A percentile compares a stretch with the other conserved stretches of the same genome.
These are phyloP conservation scores for Notothenia coriiceps DNA, from an alignment of 2,113 vertebrate genomes.

Conservation along the genomic window DNA sequence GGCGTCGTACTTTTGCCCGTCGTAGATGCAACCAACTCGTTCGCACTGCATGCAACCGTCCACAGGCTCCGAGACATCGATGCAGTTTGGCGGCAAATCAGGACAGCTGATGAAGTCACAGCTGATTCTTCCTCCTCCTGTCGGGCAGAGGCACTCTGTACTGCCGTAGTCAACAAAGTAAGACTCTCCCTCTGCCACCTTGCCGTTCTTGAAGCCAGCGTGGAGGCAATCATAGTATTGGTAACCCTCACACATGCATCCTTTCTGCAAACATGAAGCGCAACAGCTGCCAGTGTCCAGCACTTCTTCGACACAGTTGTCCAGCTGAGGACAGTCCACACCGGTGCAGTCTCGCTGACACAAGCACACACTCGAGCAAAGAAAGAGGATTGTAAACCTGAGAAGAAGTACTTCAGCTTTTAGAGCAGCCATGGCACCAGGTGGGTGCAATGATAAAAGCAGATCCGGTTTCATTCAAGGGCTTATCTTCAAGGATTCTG, in stretches of 20 bases:
- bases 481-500: slow-evolving; percentile 52
- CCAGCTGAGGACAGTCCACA: slow-evolving; percentile 84
- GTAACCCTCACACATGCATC: slow-evolving; percentile 94
- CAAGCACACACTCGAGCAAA: slow-evolving; percentile 39
- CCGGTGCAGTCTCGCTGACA: slow-evolving; percentile 89
- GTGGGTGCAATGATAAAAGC: slow-evolving; percentile 23
- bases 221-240: slow-evolving; percentile 95
- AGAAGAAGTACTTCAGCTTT: slow-evolving; percentile 58
- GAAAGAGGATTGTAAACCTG: slow-evolving; percentile 66
- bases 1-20: slow-evolving; percentile 87
- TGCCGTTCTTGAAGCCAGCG: slow-evolving; percentile 91
- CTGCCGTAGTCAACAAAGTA: slow-evolving; percentile 98
- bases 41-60: slow-evolving; percentile 93
- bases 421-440: slow-evolving; percentile 69
- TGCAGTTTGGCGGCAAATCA: slow-evolving; percentile 92
- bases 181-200: slow-evolving; percentile 92
- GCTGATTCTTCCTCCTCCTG: slow-evolving; percentile 92
- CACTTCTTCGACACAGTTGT: slow-evolving; percentile 91
- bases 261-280: slow-evolving; percentile 86
- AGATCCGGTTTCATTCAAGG: slow-evolving; percentile 21
- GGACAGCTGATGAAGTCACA: slow-evolving; percentile 96
- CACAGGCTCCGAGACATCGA: slow-evolving; percentile 85
- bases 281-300: slow-evolving; percentile 89
- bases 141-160: slow-evolving; percentile 93
- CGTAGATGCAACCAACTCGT: slow-evolving; percentile 88